Evolutionary conservation across 2,888 invertebrate genomes (phyloP), one percentile per base, ranked within the genome.

Genomic region (Hanleya hanleyi): DNA sequence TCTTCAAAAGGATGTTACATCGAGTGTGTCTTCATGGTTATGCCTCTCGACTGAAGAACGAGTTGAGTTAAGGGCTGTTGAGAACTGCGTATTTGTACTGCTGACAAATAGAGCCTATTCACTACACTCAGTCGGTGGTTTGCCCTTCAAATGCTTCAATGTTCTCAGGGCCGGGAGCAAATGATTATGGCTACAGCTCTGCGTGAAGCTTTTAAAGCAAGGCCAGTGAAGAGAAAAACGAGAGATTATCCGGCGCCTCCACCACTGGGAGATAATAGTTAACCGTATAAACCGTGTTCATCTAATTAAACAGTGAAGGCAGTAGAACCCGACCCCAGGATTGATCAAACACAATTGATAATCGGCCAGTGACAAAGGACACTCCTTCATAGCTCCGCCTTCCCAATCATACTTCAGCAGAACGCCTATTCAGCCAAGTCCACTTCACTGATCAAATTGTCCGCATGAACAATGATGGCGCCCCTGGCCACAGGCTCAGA

Each of bases 251-350:
- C 22, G 29, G 57, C 22, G 57, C 9, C 26, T 22, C 26, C 22
- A 32, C 22, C 57, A 1, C 57, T 57, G 57, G 22, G 57, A 57
- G 57, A 57, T 29, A 32, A 32, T 32, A 57, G 29, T 57, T 29
- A 57, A 22, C 12, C 29, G 57, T 29, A 57, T 57, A 29, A 57
- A 57, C 57, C 57, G 57, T 29, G 26, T 32, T 57, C 57, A 57
- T 57, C 57, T 57, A 57, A 57, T 57, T 57, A 57, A 57, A 57
- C 57, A 57, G 57, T 57, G 57, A 22, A n/a, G 18, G 29, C 22
- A 57, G 57, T 57, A 57, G 29, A 29, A 57, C 32, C 29, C 57
- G 22, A 29, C 12, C 32, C 26, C 22, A 29, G 57, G 15, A 7
- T 57, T 57, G 22, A 57, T 18, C 26, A 3, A 22, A 15, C 12